These are phyloP conservation scores for Eulemur rufifrons DNA, from an alignment of 2,113 vertebrate species.

Conservation along the genomic window DNA sequence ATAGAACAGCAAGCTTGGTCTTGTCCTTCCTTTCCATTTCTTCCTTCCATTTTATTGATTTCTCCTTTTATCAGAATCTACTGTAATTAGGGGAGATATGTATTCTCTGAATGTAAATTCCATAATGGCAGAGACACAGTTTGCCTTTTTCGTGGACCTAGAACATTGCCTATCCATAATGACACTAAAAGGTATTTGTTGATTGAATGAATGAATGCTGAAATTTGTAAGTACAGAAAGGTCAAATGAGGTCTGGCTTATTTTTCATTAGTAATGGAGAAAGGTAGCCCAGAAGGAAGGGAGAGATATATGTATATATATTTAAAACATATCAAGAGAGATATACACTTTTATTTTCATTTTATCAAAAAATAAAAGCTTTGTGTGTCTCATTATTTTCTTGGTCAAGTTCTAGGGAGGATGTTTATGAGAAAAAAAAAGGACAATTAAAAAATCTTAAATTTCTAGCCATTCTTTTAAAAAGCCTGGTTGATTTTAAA, in stretches of 20 bases:
- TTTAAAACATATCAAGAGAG: slow-evolving; percentile 29
- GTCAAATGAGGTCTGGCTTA: background rate
- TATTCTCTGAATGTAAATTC: background rate
- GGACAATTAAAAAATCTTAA: background rate
- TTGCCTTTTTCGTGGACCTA: background rate
- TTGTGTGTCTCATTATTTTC: background rate
- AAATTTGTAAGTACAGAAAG: background rate
- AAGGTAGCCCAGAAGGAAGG: background rate
- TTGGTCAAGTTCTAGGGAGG: background rate
- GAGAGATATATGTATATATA: background rate
- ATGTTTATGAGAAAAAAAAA: slow-evolving; percentile 1
- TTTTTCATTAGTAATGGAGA: background rate
- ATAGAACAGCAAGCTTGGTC: background rate
- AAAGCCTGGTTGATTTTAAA: background rate
- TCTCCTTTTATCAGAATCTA: background rate
- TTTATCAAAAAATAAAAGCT: slow-evolving; percentile 15
- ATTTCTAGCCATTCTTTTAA: background rate
- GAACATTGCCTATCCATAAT: background rate
- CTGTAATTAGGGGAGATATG: background rate
- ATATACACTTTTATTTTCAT: background rate
- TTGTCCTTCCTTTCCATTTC: background rate
- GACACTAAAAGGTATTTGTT: background rate
- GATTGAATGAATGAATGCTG: background rate
- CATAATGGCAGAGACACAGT: background rate
- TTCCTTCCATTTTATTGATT: background rate